These are phyloP conservation scores for Prosopocoilus inquinatus DNA, from an alignment of 2,888 invertebrate species.

Conservation along the genomic window DNA sequence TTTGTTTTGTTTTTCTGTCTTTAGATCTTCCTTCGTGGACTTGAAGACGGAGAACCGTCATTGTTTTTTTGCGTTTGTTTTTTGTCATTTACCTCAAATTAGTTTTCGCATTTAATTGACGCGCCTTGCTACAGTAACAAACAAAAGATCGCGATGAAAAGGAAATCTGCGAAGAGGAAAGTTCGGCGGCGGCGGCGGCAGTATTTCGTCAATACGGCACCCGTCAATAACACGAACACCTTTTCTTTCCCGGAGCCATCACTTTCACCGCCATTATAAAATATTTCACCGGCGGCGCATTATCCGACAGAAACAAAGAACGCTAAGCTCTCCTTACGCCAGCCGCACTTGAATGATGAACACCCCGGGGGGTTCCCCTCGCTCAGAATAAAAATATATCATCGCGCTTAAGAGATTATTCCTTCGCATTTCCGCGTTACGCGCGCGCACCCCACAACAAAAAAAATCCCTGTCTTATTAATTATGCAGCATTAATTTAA, in stretches of 20 bases:
- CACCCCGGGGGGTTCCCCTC: not conserved
- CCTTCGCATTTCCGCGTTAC: not conserved
- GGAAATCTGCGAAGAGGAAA: no score
- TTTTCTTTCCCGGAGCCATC: not conserved
- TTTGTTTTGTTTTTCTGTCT: no score
- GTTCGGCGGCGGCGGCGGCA: no score
- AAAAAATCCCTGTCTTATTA: constrained; percentile 12
- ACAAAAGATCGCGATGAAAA: no score
- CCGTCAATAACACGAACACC: not conserved
- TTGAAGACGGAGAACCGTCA: no score
- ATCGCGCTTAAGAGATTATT: not conserved
- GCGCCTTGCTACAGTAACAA: no score
- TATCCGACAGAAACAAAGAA: constrained; percentile 1
- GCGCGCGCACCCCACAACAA: not conserved
- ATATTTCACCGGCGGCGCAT: not conserved
- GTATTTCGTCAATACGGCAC: no score
- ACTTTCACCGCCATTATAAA: not conserved
- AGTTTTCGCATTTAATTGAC: no score
- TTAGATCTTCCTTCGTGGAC: no score
- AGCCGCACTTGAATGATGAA: constrained; percentile 1
- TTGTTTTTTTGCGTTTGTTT: no score
- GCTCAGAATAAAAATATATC: not conserved
- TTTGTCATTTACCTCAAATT: no score
- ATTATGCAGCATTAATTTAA: no score
- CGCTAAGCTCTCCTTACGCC: not conserved